A percentile compares a stretch with the other conserved stretches of the same genome.
Conservation (phyloP, 2,888 invertebrate species). For the Harmothoe impar region DNA sequence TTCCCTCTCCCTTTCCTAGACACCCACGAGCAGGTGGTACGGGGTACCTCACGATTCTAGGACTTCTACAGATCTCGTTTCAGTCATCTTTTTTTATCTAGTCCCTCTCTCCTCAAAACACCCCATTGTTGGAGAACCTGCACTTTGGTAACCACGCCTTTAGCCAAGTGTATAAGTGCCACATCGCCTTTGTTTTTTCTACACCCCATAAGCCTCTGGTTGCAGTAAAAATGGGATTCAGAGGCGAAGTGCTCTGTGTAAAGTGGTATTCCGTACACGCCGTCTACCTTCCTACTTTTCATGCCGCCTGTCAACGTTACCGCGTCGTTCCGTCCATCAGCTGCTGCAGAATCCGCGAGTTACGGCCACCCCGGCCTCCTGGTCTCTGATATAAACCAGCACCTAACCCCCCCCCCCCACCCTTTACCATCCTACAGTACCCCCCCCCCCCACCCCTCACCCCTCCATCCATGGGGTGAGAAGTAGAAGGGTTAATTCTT, state of each 20-base stretch:
- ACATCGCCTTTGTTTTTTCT: no score
- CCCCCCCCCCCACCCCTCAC: not conserved
- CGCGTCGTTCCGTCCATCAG: slow-evolving; percentile 14
- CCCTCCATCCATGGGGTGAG: no score
- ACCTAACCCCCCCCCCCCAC: not conserved
- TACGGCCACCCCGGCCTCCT: not conserved
- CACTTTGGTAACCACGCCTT: no score
- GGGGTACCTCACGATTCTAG: no score
- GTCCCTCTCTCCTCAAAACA: no score
- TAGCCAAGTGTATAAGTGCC: no score
- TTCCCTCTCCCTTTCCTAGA: no score
- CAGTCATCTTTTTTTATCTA: no score
- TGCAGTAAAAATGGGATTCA: not conserved
- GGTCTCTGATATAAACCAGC: slow-evolving; percentile 9
- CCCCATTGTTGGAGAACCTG: no score
- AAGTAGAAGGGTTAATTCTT: no score
- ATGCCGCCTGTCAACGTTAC: slow-evolving; percentile 1
- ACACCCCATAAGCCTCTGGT: not conserved
- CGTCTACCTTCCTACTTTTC: slow-evolving; percentile 48
- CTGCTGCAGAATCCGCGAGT: not conserved
- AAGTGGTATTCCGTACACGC: not conserved
- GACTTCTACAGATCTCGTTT: no score
- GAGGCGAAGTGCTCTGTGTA: not conserved
- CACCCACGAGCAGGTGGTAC: no score
- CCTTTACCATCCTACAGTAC: not conserved